A percentile compares a stretch with the other conserved stretches of the same genome.
Evolutionary conservation across 1,140 invertebrate genomes (phyloP).

Genomic region (Ooceraea biroi): DNA sequence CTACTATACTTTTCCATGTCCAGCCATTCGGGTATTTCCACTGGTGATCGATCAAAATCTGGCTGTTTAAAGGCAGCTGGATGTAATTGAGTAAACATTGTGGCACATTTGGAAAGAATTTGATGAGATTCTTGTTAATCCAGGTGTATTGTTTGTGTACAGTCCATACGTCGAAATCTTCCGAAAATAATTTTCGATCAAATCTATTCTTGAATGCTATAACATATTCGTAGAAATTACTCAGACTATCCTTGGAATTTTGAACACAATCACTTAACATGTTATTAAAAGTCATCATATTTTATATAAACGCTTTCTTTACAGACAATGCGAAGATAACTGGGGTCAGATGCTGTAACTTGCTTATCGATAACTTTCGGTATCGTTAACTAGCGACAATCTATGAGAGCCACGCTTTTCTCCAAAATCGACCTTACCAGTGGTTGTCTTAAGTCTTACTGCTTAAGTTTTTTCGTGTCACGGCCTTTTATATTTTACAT

Average conservation of each 20-base stretch:
- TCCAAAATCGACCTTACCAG: no score
- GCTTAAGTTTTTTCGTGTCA: no score
- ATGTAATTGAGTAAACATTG: not conserved
- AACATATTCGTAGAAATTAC: not conserved
- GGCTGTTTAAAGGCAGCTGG: not conserved
- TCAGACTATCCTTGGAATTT: not conserved
- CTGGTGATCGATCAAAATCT: slow-evolving; percentile 34
- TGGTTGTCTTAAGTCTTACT: no score
- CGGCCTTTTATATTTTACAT: no score
- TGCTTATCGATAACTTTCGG: no score
- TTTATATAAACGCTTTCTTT: no score
- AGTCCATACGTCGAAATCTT: not conserved
- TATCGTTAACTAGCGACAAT: no score
- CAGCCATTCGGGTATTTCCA: slow-evolving; percentile 76
- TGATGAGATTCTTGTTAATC: slow-evolving; percentile 5
- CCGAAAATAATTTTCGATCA: not conserved
- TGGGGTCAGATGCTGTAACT: no score
- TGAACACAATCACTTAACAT: no score
- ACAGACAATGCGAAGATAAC: not conserved
- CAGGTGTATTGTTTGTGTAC: not conserved
- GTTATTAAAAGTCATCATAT: no score
- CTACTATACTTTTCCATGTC: slow-evolving; percentile 85
- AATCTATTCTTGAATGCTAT: not conserved
- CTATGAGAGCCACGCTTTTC: no score
- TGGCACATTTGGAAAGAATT: slow-evolving; percentile 8